Conservation (phyloP, 2,797 vertebrate genomes). For the Picus viridis region DNA sequence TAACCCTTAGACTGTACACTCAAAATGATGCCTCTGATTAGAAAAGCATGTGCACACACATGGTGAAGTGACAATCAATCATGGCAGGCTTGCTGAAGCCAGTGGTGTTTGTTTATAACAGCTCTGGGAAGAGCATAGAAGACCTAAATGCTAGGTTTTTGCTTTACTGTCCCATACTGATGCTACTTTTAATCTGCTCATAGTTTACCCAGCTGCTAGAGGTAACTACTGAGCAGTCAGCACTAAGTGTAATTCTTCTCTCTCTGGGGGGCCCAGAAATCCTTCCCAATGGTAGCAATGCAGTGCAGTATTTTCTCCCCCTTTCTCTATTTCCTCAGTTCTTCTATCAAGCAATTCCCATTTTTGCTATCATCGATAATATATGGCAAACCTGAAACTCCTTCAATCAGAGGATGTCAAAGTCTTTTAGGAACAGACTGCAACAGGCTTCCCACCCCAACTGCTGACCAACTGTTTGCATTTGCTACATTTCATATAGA, state of each 20-base stretch:
- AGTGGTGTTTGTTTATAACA: neutral
- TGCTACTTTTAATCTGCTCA: neutral
- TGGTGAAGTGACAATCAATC: neutral
- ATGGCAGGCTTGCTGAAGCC: neutral
- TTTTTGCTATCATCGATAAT: neutral
- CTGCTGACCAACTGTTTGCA: neutral
- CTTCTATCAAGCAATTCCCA: neutral
- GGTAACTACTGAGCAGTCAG: neutral
- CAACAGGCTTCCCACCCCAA: neutral
- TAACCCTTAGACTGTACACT: neutral
- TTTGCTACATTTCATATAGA: fast-evolving
- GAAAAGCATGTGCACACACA: neutral
- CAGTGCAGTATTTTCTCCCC: neutral
- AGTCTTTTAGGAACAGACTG: neutral
- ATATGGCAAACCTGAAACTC: neutral
- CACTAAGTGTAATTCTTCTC: neutral
- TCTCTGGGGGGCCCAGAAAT: neutral
- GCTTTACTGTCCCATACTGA: neutral
- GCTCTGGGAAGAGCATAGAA: neutral
- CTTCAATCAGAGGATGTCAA: neutral
- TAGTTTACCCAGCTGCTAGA: neutral
- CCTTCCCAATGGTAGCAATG: neutral
- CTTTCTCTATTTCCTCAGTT: neutral
- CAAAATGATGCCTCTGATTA: neutral
- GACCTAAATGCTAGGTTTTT: neutral